Base-by-base conservation (phyloP, 2,888 invertebrate genomes). In the Synanthedon vespiformis region DNA sequence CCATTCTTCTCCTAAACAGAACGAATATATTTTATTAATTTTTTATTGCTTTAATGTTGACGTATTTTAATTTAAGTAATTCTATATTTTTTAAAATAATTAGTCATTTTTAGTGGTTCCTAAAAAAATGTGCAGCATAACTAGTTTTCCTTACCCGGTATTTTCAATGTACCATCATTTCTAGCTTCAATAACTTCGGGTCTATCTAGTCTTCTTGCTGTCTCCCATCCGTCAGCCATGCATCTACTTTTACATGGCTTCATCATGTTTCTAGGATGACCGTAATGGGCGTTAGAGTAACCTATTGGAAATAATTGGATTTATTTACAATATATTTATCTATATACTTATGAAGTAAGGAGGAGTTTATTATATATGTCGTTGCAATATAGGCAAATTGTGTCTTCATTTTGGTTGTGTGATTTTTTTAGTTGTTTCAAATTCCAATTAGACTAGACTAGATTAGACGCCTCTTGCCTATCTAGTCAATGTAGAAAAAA, bases 151-250 rank as follows among this genome's bases (percentile, higher is more conserved):
- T 60, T 65, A 88, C 86, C 90, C 61, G 89, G 80, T 50, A 89
- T 80, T 77, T 88, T 83, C 40, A 91, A 72, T 18, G 89, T 89
- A 18, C 90, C 90, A 57, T 87, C 81, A 1, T 78, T 77, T 55
- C 89, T 88, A 16, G 83, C 76, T 64, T 88, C 75, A 16, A 92
- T 80, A 14, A 90, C 68, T 49, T 89, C 78, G 0, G 91, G 91
- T 57, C 91, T 77, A 64, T 91, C 90, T 4, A 89, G 71, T 51
- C 90, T 75, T 53, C 91, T 72, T 0, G 91, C 91, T 0, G 91
- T 92, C 67, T 92, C 91, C 92, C 91, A 92, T 0, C 91, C 91
- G 57, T 91, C 91, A 0, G 84, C 87, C 90, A 91, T 91, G 51
- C 81, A 81, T 4, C 72, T 60, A 40, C 89, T 84, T 55, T 80